Conservation (phyloP, 2,113 vertebrate species). For the Erpornis zantholeuca region DNA sequence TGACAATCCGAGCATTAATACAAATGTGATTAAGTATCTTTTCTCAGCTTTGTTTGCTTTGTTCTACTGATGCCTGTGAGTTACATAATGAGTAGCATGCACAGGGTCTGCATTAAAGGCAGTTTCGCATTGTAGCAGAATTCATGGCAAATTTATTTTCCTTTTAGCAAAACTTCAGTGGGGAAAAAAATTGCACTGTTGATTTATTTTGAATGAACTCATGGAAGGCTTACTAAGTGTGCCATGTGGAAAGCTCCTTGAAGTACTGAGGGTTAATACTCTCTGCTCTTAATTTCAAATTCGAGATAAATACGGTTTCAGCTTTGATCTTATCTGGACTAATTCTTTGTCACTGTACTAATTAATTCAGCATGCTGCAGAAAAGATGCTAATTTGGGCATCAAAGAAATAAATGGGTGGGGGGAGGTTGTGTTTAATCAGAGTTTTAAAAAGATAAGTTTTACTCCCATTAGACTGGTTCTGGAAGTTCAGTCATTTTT, state of each 20-base stretch:
- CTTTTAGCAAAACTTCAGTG: conserved; percentile 50
- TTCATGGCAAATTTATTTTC: conserved; percentile 52
- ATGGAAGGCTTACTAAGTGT: conserved; percentile 41
- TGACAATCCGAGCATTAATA: conserved; percentile 48
- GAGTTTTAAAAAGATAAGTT: conserved; percentile 73
- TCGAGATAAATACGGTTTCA: conserved; percentile 75
- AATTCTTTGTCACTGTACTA: conserved; percentile 80
- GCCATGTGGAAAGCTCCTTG: conserved; percentile 47
- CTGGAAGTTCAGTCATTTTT: conserved; percentile 47
- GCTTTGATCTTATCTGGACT: conserved; percentile 81
- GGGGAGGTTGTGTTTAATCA: conserved; percentile 75
- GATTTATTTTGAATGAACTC: conserved; percentile 47
- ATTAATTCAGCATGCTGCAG: conserved; percentile 80
- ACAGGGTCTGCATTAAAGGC: conserved; percentile 54
- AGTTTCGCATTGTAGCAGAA: not conserved
- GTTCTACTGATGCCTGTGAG: conserved; percentile 70
- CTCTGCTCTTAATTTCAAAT: conserved; percentile 74
- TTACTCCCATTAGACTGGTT: conserved; percentile 64
- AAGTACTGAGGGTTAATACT: conserved; percentile 68
- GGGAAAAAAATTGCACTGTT: not conserved
- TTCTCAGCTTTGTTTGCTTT: conserved; percentile 65
- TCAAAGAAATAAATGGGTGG: conserved; percentile 71
- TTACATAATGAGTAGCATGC: conserved; percentile 64
- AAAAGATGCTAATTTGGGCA: conserved; percentile 81
- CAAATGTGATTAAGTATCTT: conserved; percentile 58